phyloP scores from a whole-genome alignment of 2,888 invertebrate genomes.

The Arenicola marina region DNA sequence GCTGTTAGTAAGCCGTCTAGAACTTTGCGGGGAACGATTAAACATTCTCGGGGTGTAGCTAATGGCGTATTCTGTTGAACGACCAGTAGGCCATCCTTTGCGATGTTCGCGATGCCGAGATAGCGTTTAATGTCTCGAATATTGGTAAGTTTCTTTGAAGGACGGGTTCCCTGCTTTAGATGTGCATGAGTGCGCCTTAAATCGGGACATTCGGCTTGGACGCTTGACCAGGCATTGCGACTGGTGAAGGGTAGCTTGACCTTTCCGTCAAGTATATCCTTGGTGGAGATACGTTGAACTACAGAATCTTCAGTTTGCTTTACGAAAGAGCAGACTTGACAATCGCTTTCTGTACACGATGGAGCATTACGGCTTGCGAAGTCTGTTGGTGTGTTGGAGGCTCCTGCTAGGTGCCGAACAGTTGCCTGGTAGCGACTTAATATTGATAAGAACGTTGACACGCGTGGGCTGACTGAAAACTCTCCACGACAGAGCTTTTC shows the following conservation, averaged over 20 bases:
- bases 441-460: constrained; percentile 12
- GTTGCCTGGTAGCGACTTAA: constrained; percentile 9
- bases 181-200: constrained; percentile 1
- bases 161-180: constrained; percentile 8
- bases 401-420: constrained; percentile 5
- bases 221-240: background rate
- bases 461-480: constrained; percentile 11
- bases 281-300: background rate
- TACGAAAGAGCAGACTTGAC: constrained; percentile 2
- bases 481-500: constrained; percentile 3
- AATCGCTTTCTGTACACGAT: background rate
- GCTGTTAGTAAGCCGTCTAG: no score
- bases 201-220: constrained; percentile 5
- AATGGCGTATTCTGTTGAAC: no score
- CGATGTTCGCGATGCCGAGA: no score
- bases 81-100: no score
- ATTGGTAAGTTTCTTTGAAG: no score
- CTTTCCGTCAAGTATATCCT: background rate
- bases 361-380: background rate
- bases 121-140: no score
- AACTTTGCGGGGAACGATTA: no score
- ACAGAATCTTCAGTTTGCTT: constrained; percentile 6
- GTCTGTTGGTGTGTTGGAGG: constrained; percentile 1
- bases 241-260: constrained; percentile 5
- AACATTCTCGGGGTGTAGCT: no score